Percentiles rank a stretch among this genome's conserved stretches.
Conservation (phyloP, 1,140 invertebrate species). For the Papilio xuthus region DNA sequence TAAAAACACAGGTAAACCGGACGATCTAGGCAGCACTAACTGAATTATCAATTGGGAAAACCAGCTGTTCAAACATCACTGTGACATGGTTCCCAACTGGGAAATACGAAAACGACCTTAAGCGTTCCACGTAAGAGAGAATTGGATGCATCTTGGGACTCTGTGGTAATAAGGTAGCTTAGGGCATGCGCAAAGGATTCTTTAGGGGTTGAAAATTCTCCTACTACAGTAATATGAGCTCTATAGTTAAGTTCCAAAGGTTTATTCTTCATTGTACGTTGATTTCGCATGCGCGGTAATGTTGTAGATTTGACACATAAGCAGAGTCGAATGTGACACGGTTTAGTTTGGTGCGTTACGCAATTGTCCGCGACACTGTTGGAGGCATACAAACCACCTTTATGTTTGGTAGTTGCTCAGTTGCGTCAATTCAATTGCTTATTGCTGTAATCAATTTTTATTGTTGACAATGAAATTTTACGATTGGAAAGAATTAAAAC, state of each 20-base stretch:
- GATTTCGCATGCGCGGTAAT: conserved; percentile 16
- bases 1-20: conserved; percentile 57
- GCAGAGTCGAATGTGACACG: conserved; percentile 27
- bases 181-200: conserved; percentile 43
- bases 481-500: background rate
- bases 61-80: conserved; percentile 74
- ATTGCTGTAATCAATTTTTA: conserved; percentile 18
- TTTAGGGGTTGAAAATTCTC: background rate
- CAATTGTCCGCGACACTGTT: conserved; percentile 12
- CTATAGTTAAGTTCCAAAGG: background rate
- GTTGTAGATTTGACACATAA: conserved; percentile 31
- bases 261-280: background rate
- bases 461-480: background rate
- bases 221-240: background rate
- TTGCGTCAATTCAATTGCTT: conserved; percentile 20
- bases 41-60: conserved; percentile 75
- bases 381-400: conserved; percentile 16
- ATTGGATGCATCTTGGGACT: conserved; percentile 44
- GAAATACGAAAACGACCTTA: conserved; percentile 59
- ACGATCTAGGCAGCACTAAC: conserved; percentile 64
- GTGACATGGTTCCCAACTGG: conserved; percentile 56
- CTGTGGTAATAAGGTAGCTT: conserved; percentile 48
- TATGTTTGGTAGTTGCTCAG: background rate
- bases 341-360: conserved; percentile 24
- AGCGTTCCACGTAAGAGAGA: conserved; percentile 47